Percentiles rank a stretch among this genome's conserved stretches.
These are phyloP conservation scores for Stegastes partitus DNA, from an alignment of 2,113 vertebrate genomes.

Conservation along the genomic window DNA sequence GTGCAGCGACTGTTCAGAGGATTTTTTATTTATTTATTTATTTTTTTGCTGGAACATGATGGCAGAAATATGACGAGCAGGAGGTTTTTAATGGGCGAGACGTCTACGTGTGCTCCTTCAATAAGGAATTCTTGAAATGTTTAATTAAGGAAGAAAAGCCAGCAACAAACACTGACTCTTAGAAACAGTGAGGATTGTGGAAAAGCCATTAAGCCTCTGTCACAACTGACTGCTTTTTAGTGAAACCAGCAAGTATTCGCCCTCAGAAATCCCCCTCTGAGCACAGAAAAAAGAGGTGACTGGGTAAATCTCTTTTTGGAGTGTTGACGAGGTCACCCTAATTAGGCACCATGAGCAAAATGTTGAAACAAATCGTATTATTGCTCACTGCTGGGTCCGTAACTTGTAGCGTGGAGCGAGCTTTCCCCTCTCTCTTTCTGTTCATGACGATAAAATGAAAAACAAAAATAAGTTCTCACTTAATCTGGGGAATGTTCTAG, in stretches of 20 bases:
- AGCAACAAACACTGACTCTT: slow-evolving; percentile 39
- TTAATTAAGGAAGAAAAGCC: slow-evolving; percentile 65
- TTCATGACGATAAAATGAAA: slow-evolving; percentile 2
- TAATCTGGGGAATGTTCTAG: slow-evolving; percentile 57
- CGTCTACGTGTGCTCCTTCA: slow-evolving; percentile 8
- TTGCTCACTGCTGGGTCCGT: slow-evolving; percentile 33
- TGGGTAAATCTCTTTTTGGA: slow-evolving; percentile 46
- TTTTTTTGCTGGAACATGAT: slow-evolving; percentile 11
- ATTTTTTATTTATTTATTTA: too few relatives aligned
- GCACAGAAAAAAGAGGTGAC: slow-evolving; percentile 26
- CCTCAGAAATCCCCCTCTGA: slow-evolving; percentile 44
- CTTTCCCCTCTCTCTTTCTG: slow-evolving; percentile 11
- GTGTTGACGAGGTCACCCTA: slow-evolving; percentile 43
- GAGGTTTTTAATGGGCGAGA: slow-evolving; percentile 22
- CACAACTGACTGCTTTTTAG: slow-evolving; percentile 77
- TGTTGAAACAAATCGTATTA: slow-evolving; percentile 47
- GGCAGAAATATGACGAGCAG: slow-evolving; percentile 1
- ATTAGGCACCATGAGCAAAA: slow-evolving; percentile 47
- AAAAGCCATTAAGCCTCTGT: slow-evolving; percentile 77
- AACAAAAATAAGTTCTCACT: slow-evolving; percentile 3
- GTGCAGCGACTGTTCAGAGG: neutral
- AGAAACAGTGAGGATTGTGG: slow-evolving; percentile 50
- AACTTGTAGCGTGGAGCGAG: slow-evolving; percentile 6
- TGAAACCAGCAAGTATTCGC: slow-evolving; percentile 56
- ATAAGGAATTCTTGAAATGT: slow-evolving; percentile 47